A percentile compares a stretch with the other conserved stretches of the same genome.
Conservation (phyloP, 1,140 invertebrate species). For the Caenorhabditis latens region DNA sequence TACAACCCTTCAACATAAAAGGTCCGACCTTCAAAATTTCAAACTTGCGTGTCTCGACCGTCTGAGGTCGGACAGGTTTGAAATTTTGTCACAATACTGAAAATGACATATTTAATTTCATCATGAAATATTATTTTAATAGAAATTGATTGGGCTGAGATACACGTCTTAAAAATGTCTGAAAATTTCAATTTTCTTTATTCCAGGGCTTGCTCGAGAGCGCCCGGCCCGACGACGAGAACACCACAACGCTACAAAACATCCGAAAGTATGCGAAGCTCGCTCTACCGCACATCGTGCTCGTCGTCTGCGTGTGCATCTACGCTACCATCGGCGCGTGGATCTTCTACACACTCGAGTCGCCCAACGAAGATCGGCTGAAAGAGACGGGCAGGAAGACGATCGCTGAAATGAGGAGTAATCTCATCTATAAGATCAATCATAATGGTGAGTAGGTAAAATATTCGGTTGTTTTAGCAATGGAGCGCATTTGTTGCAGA, state of each 20-base stretch:
- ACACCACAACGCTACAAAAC: neutral
- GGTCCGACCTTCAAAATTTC: no score
- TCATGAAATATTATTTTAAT: no score
- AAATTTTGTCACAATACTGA: no score
- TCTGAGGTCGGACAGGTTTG: no score
- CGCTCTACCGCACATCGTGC: constrained; percentile 84
- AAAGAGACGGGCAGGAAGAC: constrained; percentile 69
- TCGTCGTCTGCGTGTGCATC: constrained; percentile 91
- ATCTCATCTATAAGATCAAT: constrained; percentile 67
- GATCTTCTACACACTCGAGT: constrained; percentile 89
- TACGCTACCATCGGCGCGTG: constrained; percentile 96
- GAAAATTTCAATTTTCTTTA: no score
- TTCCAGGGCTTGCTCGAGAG: constrained; percentile 57
- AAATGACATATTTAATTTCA: no score
- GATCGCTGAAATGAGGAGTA: constrained; percentile 67
- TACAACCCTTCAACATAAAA: no score
- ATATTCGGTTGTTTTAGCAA: neutral
- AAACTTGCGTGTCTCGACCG: no score
- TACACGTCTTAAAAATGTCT: no score
- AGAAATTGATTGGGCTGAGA: no score
- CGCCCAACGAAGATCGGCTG: constrained; percentile 81
- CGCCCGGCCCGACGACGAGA: constrained; percentile 49
- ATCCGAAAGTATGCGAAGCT: constrained; percentile 74
- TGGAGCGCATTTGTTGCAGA: constrained; percentile 36
- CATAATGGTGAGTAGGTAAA: constrained; percentile 56